Evolutionary conservation across 2,113 vertebrate species (phyloP).

Genomic region (Gambusia affinis): DNA sequence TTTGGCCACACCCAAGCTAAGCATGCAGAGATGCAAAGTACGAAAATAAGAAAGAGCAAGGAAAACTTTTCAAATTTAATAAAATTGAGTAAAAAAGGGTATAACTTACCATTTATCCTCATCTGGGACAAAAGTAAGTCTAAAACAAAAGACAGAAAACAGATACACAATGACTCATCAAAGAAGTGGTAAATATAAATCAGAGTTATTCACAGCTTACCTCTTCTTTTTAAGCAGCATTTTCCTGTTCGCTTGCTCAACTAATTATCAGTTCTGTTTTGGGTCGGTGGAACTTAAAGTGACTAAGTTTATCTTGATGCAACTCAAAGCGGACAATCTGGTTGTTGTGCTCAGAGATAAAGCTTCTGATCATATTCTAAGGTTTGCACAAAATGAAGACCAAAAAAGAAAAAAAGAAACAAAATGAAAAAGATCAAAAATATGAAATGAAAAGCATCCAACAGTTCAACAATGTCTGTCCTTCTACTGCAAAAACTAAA

Average conservation of each 20-base stretch:
- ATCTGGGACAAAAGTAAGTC: slow-evolving; percentile 81
- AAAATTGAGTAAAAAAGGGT: neutral
- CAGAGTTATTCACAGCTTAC: slow-evolving; percentile 42
- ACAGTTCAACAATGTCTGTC: slow-evolving; percentile 38
- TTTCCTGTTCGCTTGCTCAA: slow-evolving; percentile 63
- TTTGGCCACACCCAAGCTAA: slow-evolving; percentile 46
- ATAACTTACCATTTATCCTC: slow-evolving; percentile 88
- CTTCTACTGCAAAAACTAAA: slow-evolving; percentile 17
- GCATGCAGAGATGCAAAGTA: slow-evolving; percentile 17
- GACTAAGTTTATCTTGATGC: slow-evolving; percentile 57
- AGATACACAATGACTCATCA: slow-evolving; percentile 8
- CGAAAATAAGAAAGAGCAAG: neutral
- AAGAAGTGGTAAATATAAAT: neutral
- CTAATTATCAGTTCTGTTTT: slow-evolving; percentile 65
- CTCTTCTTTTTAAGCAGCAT: slow-evolving; percentile 76
- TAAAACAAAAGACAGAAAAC: slow-evolving; percentile 68
- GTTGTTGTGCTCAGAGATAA: slow-evolving; percentile 61
- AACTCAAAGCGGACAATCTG: slow-evolving; percentile 63
- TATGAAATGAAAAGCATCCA: slow-evolving; percentile 49
- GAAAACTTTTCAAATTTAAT: neutral
- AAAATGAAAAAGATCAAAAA: slow-evolving; percentile 34
- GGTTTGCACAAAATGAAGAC: slow-evolving; percentile 23
- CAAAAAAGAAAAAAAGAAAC: slow-evolving; percentile 13
- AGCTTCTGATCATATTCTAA: slow-evolving; percentile 79
- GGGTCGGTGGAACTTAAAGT: slow-evolving; percentile 72